phyloP scores from a whole-genome alignment of 2,888 invertebrate genomes.

The Conops quadrifasciatus region DNA sequence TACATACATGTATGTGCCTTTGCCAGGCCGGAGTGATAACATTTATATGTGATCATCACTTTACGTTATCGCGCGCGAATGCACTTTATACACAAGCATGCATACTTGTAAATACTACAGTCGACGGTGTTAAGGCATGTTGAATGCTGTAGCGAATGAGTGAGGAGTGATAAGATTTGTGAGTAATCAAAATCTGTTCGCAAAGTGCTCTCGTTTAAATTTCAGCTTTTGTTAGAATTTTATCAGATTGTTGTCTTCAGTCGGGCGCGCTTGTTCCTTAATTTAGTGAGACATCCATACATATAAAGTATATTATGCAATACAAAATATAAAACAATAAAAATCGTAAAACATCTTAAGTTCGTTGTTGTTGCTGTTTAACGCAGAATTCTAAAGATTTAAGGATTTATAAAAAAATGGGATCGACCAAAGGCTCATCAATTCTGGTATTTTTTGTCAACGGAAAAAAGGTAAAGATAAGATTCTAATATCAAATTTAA shows the following conservation, averaged over 20 bases:
- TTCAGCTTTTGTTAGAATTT: neutral
- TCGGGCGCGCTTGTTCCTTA: slow-evolving; percentile 16
- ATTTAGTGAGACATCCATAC: neutral
- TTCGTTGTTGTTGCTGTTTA: neutral
- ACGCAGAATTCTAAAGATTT: neutral
- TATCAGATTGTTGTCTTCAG: slow-evolving; percentile 25
- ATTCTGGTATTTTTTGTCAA: slow-evolving; percentile 58
- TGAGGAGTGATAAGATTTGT: slow-evolving; percentile 3
- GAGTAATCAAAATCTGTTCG: neutral
- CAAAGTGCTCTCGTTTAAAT: neutral
- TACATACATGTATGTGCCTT: no score
- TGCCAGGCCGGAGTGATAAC: no score
- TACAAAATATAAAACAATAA: slow-evolving; percentile 4
- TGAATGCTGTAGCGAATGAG: neutral
- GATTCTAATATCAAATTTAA: no score
- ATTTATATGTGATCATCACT: no score
- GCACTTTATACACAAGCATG: no score
- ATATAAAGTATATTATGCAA: neutral
- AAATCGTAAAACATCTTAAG: neutral
- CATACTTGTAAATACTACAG: neutral
- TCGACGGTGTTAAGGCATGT: neutral
- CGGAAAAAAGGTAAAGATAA: slow-evolving; percentile 57
- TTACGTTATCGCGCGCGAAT: no score
- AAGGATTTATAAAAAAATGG: slow-evolving; percentile 14
- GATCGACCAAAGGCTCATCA: slow-evolving; percentile 40